Conservation (phyloP, 2,113 vertebrate genomes). For the Odocoileus hemionus region DNA sequence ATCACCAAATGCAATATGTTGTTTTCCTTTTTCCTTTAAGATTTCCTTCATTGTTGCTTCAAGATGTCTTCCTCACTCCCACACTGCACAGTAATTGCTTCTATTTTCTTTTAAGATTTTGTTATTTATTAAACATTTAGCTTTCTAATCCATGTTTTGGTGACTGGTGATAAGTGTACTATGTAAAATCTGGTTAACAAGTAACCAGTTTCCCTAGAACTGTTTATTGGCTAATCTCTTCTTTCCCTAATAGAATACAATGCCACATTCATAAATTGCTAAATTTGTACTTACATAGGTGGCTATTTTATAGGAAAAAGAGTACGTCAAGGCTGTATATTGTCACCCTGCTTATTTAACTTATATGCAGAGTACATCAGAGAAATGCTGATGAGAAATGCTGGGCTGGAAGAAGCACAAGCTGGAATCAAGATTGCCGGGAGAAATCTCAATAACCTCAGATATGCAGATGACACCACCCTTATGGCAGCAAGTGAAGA, state of each 20-base stretch:
- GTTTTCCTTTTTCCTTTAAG: constrained; percentile 2
- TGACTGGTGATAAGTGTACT: background rate
- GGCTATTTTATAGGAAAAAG: background rate
- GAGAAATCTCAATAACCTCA: too few relatives aligned
- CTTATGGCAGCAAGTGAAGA: too few relatives aligned
- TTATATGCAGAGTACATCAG: too few relatives aligned
- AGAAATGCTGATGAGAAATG: too few relatives aligned
- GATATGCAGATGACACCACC: too few relatives aligned
- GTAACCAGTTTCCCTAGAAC: background rate
- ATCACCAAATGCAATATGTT: background rate
- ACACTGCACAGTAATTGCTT: background rate
- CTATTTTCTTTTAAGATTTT: background rate
- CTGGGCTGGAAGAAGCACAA: too few relatives aligned
- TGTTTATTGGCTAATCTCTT: background rate
- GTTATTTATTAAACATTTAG: background rate
- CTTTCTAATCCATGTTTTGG: background rate
- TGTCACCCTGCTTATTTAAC: too few relatives aligned
- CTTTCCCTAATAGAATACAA: background rate
- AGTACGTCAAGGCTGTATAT: too few relatives aligned
- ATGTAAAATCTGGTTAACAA: background rate
- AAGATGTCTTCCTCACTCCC: background rate
- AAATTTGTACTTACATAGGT: background rate
- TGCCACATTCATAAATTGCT: background rate
- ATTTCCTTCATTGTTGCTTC: background rate
- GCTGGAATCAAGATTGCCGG: too few relatives aligned